phyloP scores from a whole-genome alignment of 2,888 invertebrate genomes.

The Lithophane ornitopus region DNA sequence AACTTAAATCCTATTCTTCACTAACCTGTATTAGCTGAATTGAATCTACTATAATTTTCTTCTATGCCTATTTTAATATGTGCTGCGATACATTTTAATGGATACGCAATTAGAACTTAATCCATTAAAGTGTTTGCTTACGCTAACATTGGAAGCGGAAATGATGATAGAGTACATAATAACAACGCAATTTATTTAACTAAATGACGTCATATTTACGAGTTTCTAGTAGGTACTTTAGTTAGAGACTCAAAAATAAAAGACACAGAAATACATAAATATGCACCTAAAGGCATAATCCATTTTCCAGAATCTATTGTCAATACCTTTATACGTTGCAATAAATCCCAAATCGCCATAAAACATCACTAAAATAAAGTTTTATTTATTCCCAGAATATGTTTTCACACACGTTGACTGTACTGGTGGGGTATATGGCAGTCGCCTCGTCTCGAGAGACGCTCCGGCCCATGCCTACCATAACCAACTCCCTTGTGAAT shows the following conservation, averaged over 20 bases:
- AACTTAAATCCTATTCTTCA: no score
- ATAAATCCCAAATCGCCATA: constrained; percentile 23
- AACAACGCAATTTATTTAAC: constrained; percentile 22
- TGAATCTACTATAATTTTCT: neutral
- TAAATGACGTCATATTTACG: constrained; percentile 18
- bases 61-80: neutral
- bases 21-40: no score
- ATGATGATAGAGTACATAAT: constrained; percentile 8
- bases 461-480: constrained; percentile 76
- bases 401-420: constrained; percentile 59
- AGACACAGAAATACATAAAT: neutral
- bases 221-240: neutral
- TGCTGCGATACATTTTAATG: neutral
- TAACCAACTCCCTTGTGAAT: constrained; percentile 84
- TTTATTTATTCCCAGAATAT: constrained; percentile 67
- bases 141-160: constrained; percentile 13
- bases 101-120: constrained; percentile 22
- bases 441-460: constrained; percentile 70
- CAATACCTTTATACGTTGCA: neutral
- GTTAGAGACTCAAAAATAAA: neutral
- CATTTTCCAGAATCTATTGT: neutral
- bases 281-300: neutral
- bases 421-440: constrained; percentile 68
- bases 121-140: constrained; percentile 31
- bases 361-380: constrained; percentile 24